Evolutionary conservation across 2,888 invertebrate species (phyloP), one percentile per base, ranked within the genome.

Genomic region (Phorcus lineatus): DNA sequence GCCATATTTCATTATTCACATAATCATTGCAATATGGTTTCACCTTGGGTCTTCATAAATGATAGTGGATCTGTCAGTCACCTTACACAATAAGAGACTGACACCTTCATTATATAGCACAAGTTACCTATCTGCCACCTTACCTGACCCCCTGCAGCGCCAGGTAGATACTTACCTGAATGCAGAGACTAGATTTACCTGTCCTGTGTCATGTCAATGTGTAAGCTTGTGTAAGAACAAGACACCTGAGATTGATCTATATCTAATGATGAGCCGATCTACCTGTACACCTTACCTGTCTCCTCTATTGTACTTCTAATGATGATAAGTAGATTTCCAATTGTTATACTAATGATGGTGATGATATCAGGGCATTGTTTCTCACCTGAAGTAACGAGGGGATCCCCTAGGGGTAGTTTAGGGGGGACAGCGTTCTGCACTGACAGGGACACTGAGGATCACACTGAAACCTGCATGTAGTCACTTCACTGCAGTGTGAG

Each of bases 281-380:
- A 47, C 47, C 47, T 31, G n/a, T 28, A 67, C 67, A 67, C 36
- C 24, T 36, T 19, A 67, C 36, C 31, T 67, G 67, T 36, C 70
- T 11, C 57, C 24, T 11, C 0, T 17, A n/a, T 31, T 31, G 70
- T 36, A 70, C 13, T 22, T 28, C 24, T 70, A 70, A 70, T 70
- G 36, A 70, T 70, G 36, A 70, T 70, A 36, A 36, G 28, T 19
- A 19, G 28, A 70, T 70, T 70, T 31, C 16, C 70, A 24, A 70
- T 70, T 70, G 70, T 70, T 36, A 28, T 19, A 40, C 70, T 70
- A 70, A 70, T 70, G 70, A 70, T 70, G 28, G 31, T 36, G 19
- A 70, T 70, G 36, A 70, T 70, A 70, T 70, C 31, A 70, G 70
- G 70, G 13, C 36, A 70, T 70, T 70, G 70, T 70, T 31, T 40